Evolutionary conservation across 1,140 invertebrate genomes (phyloP).

Genomic region (Penaeus vannamei): DNA sequence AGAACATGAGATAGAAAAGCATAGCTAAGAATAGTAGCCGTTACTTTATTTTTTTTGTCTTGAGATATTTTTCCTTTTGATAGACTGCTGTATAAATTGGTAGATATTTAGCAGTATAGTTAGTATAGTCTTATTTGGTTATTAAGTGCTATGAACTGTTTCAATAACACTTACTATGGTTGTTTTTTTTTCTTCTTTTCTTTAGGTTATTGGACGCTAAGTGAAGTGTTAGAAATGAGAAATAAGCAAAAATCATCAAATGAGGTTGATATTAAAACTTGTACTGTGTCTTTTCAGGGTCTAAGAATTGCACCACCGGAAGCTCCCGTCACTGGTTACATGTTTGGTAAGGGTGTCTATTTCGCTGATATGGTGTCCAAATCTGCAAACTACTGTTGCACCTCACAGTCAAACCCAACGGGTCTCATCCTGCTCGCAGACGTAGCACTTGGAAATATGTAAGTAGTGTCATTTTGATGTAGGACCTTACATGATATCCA

Average conservation of each 20-base stretch:
- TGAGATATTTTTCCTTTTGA: too few relatives aligned
- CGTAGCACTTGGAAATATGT: constrained; percentile 95
- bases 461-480: constrained; percentile 70
- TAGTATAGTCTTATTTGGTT: too few relatives aligned
- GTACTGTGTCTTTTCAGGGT: constrained; percentile 78
- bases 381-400: constrained; percentile 97
- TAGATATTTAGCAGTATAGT: too few relatives aligned
- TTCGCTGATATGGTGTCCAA: constrained; percentile 99
- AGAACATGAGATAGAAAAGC: too few relatives aligned
- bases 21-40: too few relatives aligned
- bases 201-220: neutral
- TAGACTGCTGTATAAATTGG: too few relatives aligned
- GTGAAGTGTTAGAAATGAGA: neutral
- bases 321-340: constrained; percentile 95
- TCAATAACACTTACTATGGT: too few relatives aligned
- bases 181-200: too few relatives aligned
- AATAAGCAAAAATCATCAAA: neutral
- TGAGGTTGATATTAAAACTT: neutral
- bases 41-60: too few relatives aligned
- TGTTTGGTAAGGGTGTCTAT: constrained; percentile 98
- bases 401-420: constrained; percentile 79
- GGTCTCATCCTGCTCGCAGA: constrained; percentile 94
- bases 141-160: too few relatives aligned
- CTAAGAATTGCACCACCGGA: constrained; percentile 96
- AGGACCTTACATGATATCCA: too few relatives aligned